Base-by-base conservation (phyloP, 1,140 invertebrate species). In the Drosophila neocordata region DNA sequence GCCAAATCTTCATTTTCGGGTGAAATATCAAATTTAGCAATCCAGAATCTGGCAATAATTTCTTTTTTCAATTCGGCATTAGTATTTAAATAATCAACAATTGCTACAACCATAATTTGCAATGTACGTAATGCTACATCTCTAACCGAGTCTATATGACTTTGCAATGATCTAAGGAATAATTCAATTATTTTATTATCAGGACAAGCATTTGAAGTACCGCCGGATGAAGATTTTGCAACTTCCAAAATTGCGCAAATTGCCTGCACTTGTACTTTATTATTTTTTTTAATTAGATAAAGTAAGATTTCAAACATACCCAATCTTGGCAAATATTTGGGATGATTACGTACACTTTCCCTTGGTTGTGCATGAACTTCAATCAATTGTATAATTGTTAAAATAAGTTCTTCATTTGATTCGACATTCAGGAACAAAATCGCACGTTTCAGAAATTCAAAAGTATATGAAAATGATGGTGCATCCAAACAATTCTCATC, bases 271-370 rank as follows among this genome's bases (percentile, higher is more conserved):
- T 97, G 96, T 12, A 96, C 92, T 60, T 95, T 93, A 3, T 94
- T 95, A 15, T 94, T 94, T n/a, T 89, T 94, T 70, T 93, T 94
- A 77, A 98, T 96, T 4, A 98, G 92, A 68, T 97, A 93, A 37
- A 98, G 94, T 8, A 98, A 92, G 13, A 97, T 91, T 51, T 95
- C 92, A 76, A 98, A 95, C 93, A 99, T 96, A 65, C 97, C 94
- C 78, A 94, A 94, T 51, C 95, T 93, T 3, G 98, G 97, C 68
- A 98, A 92, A 44, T 96, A 94, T 57, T 93, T 92, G 0, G 97
- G 97, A 92, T 97, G 94, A 58, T 94, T 93, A 48, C 94, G 88
- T 71, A 93, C 91, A 37, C 89, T 90, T 1, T 92, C 93, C 66
- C 95, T 93, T 61, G 95, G 93, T 77, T 95, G 93, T 0, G 95